Evolutionary conservation across 2,113 vertebrate species (phyloP).

Genomic region (Arizona elegans): DNA sequence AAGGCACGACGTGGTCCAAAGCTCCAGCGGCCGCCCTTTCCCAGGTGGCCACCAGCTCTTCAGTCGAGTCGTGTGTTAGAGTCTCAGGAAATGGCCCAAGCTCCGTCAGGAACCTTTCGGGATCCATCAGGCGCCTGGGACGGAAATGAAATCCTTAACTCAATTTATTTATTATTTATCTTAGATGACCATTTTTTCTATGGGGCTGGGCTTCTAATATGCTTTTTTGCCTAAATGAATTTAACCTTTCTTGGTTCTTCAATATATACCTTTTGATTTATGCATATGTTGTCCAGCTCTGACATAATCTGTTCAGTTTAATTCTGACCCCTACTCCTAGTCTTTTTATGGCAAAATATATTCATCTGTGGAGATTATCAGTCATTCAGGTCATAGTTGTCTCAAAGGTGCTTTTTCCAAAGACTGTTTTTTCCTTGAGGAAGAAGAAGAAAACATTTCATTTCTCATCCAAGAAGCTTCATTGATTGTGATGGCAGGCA

Average conservation of each 20-base stretch:
- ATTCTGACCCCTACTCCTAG: background rate
- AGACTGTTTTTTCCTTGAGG: background rate
- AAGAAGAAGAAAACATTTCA: background rate
- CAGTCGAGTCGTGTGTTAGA: no score
- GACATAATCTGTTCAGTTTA: background rate
- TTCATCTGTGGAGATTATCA: background rate
- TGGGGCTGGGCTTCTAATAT: background rate
- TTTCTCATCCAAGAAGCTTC: background rate
- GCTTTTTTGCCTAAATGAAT: background rate
- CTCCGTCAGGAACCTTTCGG: no score
- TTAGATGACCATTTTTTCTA: background rate
- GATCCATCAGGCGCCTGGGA: no score
- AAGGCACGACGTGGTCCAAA: no score
- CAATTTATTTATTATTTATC: background rate
- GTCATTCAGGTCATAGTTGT: background rate
- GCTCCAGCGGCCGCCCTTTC: no score
- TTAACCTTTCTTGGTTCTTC: background rate
- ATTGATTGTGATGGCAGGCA: background rate
- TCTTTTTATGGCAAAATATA: background rate
- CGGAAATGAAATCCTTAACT: background rate
- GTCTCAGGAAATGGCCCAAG: no score
- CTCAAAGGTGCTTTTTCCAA: background rate
- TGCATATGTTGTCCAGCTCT: background rate
- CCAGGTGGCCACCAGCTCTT: no score
- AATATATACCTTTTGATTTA: background rate